Evolutionary conservation across 2,797 vertebrate species (phyloP).

Genomic region (Pelobates cultripes): DNA sequence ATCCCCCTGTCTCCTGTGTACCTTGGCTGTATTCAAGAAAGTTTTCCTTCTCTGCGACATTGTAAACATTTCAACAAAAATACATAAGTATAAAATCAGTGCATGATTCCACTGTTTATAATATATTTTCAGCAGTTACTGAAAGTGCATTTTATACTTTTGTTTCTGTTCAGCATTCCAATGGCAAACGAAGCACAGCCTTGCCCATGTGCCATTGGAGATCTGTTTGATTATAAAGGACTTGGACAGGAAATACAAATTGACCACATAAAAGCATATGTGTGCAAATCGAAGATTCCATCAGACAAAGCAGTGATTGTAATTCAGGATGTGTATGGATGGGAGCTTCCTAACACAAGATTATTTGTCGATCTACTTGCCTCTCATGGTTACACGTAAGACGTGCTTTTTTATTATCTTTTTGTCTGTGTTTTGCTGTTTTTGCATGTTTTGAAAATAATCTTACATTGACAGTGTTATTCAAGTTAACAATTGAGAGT

Average conservation of each 20-base stretch:
- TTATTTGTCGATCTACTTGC: constrained; percentile 89
- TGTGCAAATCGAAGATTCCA: constrained; percentile 72
- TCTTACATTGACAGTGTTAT: no score
- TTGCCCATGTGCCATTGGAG: constrained; percentile 85
- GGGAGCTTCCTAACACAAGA: constrained; percentile 88
- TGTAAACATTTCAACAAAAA: no score
- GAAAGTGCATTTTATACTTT: neutral
- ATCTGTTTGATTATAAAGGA: constrained; percentile 79
- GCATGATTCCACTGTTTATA: no score
- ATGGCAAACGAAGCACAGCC: constrained; percentile 89
- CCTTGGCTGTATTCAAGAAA: no score
- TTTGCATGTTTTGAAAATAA: no score
- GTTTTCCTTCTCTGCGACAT: no score
- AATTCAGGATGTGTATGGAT: constrained; percentile 89
- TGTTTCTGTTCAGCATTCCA: constrained; percentile 28
- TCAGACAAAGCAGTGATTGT: constrained; percentile 86
- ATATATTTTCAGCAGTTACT: no score
- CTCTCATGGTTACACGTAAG: constrained; percentile 84
- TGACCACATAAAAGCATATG: constrained; percentile 82
- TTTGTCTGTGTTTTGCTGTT: no score
- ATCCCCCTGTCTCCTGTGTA: no score
- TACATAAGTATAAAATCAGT: no score
- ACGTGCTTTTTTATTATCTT: no score
- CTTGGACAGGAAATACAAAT: constrained; percentile 85
- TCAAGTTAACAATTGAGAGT: no score